Percentiles rank a stretch among this genome's conserved stretches.
These are phyloP conservation scores for Ophion obscuratus DNA, from an alignment of 2,888 invertebrate species.

Conservation along the genomic window DNA sequence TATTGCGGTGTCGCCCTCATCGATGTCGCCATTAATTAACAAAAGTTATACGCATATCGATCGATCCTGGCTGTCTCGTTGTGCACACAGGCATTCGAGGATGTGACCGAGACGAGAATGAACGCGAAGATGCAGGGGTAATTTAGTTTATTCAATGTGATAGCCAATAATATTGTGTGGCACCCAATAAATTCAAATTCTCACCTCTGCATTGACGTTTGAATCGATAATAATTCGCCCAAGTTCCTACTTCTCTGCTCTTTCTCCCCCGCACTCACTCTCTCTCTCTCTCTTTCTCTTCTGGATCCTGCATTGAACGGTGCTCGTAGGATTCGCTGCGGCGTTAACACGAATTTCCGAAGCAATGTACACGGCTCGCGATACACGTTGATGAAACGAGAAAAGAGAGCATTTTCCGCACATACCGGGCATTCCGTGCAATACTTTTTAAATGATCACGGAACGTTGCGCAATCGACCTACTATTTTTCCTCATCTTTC, in stretches of 20 bases:
- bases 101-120: constrained; percentile 23
- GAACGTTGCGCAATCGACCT: no score
- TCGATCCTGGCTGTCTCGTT: constrained; percentile 6
- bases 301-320: constrained; percentile 39
- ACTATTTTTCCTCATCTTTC: no score
- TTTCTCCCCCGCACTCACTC: constrained; percentile 4
- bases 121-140: constrained; percentile 14
- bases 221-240: constrained; percentile 46
- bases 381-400: background rate
- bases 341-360: constrained; percentile 25
- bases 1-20: background rate
- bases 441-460: no score
- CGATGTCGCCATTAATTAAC: constrained; percentile 19
- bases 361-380: background rate
- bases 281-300: constrained; percentile 1
- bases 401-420: no score
- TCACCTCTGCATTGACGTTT: constrained; percentile 6
- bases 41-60: constrained; percentile 4
- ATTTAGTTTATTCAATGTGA: constrained; percentile 34
- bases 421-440: background rate
- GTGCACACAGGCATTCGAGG: background rate
- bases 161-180: constrained; percentile 40
- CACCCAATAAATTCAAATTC: constrained; percentile 39
- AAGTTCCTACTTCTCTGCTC: constrained; percentile 22
- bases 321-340: constrained; percentile 47